Evolutionary conservation across 2,797 vertebrate genomes (phyloP), one percentile per base, ranked within the genome.

Genomic region (Simalia tracyae): DNA sequence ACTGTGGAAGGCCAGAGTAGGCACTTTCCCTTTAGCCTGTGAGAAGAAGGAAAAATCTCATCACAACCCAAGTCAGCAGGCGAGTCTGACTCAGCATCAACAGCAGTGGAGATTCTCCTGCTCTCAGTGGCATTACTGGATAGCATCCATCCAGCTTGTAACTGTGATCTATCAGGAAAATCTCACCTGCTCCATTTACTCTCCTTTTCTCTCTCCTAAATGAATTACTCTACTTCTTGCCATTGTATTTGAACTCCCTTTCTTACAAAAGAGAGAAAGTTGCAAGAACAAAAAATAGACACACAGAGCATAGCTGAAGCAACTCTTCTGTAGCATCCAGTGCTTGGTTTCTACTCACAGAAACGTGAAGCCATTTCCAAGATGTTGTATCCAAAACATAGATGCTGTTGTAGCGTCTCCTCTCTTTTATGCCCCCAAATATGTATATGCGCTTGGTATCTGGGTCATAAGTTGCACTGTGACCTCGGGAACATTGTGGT

Each of bases 301-400:
- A 15, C 5, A 54, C 46, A 84, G 2, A 88, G 15, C 28, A 60
- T 54, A 64, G 5, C 3, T 50, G 24, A 46, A 92, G 46, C 26
- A 28, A 81, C 5, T 42, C 17, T 56, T 64, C 64, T 56, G 19
- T 42, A 31, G 6, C 84, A 5, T 22, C 59, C 57, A 57, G 2
- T 14, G 46, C 12, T 63, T 85, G 46, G n/a, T 46, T 81, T 64
- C 50, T 66, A 97, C 98, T 97, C 96, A 99, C 98, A 95, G 96
- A 94, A 89, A 99, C 95, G 14, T 96, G 95, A 87, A 96, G 98
- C 99, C 99, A 99, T 91, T 98, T 98, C 99, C 99, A 99, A 94
- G 97, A 98, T 93, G 97, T 84, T 2, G 98, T 99, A 93, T 98
- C 97, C 85, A 99, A 97, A 95, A 98, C 94, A 95, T 98, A 98